Conservation (phyloP, 2,888 invertebrate genomes). For the Nowickia ferox region DNA sequence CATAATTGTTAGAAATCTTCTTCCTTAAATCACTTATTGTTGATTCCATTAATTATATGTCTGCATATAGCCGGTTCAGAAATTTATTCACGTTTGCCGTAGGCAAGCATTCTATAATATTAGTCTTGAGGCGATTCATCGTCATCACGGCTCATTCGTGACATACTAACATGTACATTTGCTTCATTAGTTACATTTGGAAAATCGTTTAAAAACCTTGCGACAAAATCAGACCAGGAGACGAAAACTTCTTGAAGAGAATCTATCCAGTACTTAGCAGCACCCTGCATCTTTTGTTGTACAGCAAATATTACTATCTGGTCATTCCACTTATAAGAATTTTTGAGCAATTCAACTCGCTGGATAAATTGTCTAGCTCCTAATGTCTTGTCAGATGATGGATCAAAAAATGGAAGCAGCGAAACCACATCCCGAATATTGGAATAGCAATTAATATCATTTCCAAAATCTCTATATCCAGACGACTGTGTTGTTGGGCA, state of each 20-base stretch:
- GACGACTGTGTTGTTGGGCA: background rate
- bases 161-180: background rate
- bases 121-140: background rate
- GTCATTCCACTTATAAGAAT: background rate
- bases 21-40: background rate
- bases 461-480: background rate
- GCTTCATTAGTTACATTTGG: background rate
- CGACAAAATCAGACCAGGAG: no score
- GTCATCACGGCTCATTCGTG: background rate
- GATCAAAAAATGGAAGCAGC: background rate
- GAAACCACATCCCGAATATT: background rate
- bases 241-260: background rate
- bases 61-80: slow-evolving; percentile 15
- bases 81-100: slow-evolving; percentile 17
- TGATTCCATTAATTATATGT: slow-evolving; percentile 20
- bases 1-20: slow-evolving; percentile 1
- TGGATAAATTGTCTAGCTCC: slow-evolving; percentile 4
- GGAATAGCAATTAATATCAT: background rate
- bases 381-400: background rate
- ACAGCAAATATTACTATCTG: background rate
- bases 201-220: slow-evolving; percentile 1
- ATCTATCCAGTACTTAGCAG: slow-evolving; percentile 15
- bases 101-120: no score
- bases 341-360: background rate
- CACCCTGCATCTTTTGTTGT: background rate